Conservation (phyloP, 1,140 invertebrate species). For the Dryas iulia region DNA sequence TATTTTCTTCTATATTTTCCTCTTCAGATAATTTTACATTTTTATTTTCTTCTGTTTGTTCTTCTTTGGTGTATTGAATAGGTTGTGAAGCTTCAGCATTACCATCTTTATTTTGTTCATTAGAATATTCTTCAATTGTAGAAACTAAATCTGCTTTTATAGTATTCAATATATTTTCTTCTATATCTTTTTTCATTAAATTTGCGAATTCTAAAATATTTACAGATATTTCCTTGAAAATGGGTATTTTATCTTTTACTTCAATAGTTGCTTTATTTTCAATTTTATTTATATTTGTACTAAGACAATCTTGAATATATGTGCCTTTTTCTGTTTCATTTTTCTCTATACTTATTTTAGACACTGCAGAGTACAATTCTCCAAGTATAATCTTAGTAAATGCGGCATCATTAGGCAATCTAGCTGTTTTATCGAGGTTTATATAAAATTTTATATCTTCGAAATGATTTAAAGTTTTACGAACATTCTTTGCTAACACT, state of each 20-base stretch:
- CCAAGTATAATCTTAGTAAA: constrained; percentile 65
- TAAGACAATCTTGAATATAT: constrained; percentile 32
- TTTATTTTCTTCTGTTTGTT: not conserved
- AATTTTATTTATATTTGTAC: constrained; percentile 40
- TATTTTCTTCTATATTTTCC: too few species aligned
- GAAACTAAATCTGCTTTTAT: not conserved
- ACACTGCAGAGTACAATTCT: constrained; percentile 49
- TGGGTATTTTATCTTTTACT: constrained; percentile 70
- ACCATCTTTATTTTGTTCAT: not conserved
- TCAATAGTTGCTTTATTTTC: constrained; percentile 51
- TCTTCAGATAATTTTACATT: not conserved
- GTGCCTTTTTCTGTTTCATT: constrained; percentile 28
- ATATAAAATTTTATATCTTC: constrained; percentile 76
- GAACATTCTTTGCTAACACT: constrained; percentile 50
- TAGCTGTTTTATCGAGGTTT: constrained; percentile 72
- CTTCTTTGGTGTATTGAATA: not conserved
- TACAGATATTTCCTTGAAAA: constrained; percentile 54
- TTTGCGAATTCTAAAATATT: constrained; percentile 41
- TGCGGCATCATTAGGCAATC: constrained; percentile 62
- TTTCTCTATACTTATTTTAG: constrained; percentile 26
- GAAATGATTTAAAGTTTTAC: constrained; percentile 68
- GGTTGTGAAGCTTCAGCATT: not conserved
- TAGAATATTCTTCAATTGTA: not conserved
- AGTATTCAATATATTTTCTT: not conserved
- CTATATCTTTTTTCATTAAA: constrained; percentile 19